phyloP scores from a whole-genome alignment of 2,113 vertebrate genomes.

The Nerophis lumbriciformis region DNA sequence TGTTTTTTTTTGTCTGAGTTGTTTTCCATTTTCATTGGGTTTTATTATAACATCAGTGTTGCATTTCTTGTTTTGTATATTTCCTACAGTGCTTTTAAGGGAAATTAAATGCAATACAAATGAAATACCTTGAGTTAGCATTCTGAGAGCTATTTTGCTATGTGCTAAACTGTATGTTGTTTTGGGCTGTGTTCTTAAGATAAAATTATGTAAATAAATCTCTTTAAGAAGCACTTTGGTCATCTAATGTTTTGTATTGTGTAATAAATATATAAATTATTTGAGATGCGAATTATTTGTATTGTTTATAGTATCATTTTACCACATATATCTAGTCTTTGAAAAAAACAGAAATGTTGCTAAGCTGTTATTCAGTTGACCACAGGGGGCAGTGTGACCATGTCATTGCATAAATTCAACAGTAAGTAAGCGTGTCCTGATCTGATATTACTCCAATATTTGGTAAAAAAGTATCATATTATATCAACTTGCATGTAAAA shows the following conservation, averaged over 20 bases:
- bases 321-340: background rate
- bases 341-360: background rate
- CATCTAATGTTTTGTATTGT: constrained; percentile 23
- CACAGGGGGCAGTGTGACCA: constrained; percentile 45
- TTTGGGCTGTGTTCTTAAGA: constrained; percentile 45
- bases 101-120: background rate
- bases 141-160: constrained; percentile 7
- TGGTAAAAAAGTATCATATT: too few species aligned
- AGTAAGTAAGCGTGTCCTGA: background rate
- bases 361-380: constrained; percentile 3
- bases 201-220: constrained; percentile 77
- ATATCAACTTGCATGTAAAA: too few species aligned
- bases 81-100: background rate
- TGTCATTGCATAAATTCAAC: background rate
- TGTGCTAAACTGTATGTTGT: constrained; percentile 33
- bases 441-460: too few species aligned
- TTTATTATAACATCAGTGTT: background rate
- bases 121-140: background rate
- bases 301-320: background rate
- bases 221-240: constrained; percentile 51
- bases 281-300: background rate
- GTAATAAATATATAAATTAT: too few species aligned
- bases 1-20: too few species aligned
- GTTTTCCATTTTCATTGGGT: background rate
- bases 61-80: background rate